Percentiles rank a stretch among this genome's conserved stretches.
phyloP scores from a whole-genome alignment of 2,888 invertebrate genomes.

The Leucozona laternaria region DNA sequence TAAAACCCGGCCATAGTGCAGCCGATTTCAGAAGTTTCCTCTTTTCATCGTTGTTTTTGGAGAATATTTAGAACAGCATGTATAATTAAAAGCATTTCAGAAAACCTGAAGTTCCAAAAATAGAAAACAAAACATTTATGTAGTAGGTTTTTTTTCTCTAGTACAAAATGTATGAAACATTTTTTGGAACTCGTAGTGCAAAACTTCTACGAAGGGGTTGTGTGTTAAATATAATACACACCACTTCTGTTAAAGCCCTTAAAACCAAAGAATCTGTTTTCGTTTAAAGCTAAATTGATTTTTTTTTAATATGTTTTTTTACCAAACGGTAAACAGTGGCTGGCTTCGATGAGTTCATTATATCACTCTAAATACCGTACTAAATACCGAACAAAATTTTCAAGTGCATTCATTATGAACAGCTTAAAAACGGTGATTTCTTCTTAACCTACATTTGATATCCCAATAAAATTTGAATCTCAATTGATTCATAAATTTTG shows the following conservation, averaged over 20 bases:
- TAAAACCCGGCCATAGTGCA: no score
- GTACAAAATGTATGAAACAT: no score
- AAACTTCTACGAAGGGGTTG: no score
- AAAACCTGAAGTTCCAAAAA: no score
- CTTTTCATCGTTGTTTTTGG: no score
- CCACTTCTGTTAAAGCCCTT: neutral
- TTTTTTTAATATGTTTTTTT: neutral
- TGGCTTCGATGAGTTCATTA: neutral
- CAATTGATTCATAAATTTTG: constrained; percentile 10
- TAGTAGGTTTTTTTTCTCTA: no score
- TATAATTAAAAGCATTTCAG: no score
- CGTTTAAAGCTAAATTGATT: neutral
- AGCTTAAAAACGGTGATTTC: constrained; percentile 54
- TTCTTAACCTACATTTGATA: constrained; percentile 11
- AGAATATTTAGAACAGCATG: no score
- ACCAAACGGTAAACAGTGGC: neutral
- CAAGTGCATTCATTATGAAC: constrained; percentile 33
- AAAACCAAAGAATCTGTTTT: neutral
- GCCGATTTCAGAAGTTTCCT: no score
- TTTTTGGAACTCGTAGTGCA: no score
- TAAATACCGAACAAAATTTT: constrained; percentile 37
- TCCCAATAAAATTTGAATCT: constrained; percentile 37
- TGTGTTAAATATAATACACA: no score
- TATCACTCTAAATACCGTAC: neutral
- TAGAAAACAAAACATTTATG: no score